Evolutionary conservation across 2,888 invertebrate species (phyloP), one percentile per base, ranked within the genome.

Genomic region (Ectemnius continuus): DNA sequence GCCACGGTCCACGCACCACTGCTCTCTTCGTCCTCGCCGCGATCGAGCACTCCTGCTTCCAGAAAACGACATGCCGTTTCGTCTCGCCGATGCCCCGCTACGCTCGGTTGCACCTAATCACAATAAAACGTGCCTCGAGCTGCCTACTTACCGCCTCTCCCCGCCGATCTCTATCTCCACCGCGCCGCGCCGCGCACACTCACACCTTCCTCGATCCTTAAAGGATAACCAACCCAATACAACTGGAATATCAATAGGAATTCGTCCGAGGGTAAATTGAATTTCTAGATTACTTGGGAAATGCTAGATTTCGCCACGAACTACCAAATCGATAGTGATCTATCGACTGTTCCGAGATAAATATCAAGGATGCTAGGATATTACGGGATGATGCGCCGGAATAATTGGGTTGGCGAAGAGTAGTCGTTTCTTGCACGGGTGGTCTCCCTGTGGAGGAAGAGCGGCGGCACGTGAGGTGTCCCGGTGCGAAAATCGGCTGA

Each of bases 81-180:
- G 76, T 74, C 70, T 68, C 71, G 76, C 75, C 77, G 73, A 75
- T 73, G 78, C 76, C 78, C 74, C 48, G 83, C 83, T 85, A 91
- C 90, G 90, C 88, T 90, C 88, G 86, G 85, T 84, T 87, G 90
- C 87, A 83, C 84, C 88, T 89, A 89, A 90, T 90, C 88, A 86
- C 88, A 90, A 91, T 90, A 89, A 82, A 89, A 89, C 87, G 89
- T 89, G 89, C 23, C 23, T 89, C 89, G 89, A 90, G 90, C 89
- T 89, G 86, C 79, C 86, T 83, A 85, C 85, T 86, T 84, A 85
- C 86, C 85, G 85, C 86, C 87, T 84, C 23, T n/a, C n/a, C n/a
- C n/a, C 84, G 83, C 87, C 85, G 89, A 90, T 90, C 88, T 90
- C 88, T 88, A 88, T 86, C 88, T 83, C 70, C 75, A n/a, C n/a